Evolutionary conservation across 2,888 invertebrate genomes (phyloP).

Genomic region (Drosophila atripex): DNA sequence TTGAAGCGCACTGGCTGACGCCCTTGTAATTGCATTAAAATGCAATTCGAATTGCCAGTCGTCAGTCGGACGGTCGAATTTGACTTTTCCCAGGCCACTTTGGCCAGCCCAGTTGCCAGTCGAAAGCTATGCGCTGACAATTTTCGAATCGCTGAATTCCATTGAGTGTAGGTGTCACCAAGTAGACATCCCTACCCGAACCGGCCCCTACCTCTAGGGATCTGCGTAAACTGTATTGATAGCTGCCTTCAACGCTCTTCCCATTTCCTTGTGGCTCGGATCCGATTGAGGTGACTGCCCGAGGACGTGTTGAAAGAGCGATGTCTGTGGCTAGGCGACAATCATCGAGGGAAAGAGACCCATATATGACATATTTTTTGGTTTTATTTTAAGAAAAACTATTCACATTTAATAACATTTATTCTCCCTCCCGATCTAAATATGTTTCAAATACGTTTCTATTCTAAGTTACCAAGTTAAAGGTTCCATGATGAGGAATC

Average conservation of each 20-base stretch:
- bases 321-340: not conserved
- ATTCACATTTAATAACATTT: too few species aligned
- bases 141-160: constrained; percentile 50
- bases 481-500: too few species aligned
- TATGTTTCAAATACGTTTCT: too few species aligned
- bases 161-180: constrained; percentile 50
- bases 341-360: not conserved
- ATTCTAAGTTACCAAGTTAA: too few species aligned
- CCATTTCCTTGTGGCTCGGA: constrained; percentile 32
- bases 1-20: constrained; percentile 36
- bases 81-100: constrained; percentile 44
- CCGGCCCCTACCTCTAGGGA: constrained; percentile 26
- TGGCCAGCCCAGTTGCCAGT: constrained; percentile 40
- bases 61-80: constrained; percentile 39
- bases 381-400: too few species aligned
- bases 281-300: constrained; percentile 12
- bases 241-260: constrained; percentile 67
- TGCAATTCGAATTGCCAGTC: constrained; percentile 79
- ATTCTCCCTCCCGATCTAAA: too few species aligned
- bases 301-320: constrained; percentile 24
- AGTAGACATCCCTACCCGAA: constrained; percentile 17
- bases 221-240: constrained; percentile 71
- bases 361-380: not conserved
- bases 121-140: constrained; percentile 16
- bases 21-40: constrained; percentile 84